Evolutionary conservation across 2,888 invertebrate genomes (phyloP).

Genomic region (Cryptocephalus primarius): DNA sequence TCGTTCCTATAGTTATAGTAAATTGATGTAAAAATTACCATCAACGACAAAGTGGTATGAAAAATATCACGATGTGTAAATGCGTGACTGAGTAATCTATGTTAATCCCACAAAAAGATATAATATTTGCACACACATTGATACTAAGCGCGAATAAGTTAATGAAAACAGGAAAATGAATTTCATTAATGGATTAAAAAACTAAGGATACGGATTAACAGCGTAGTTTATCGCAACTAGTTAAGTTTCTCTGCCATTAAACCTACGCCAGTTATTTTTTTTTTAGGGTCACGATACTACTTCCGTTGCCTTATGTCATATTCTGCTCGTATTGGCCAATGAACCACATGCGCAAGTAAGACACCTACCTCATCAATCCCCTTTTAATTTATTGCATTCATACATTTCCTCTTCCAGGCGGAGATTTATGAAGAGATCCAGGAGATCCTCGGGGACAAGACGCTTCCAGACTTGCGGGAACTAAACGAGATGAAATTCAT

Average conservation of each 20-base stretch:
- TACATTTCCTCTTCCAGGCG: conserved; percentile 7
- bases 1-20: too few relatives aligned
- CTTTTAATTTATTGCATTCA: not conserved
- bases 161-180: not conserved
- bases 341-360: conserved; percentile 38
- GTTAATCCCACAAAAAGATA: too few relatives aligned
- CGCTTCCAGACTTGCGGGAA: conserved; percentile 40
- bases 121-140: too few relatives aligned
- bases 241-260: too few relatives aligned
- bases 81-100: too few relatives aligned
- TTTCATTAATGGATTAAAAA: not conserved
- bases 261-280: not conserved
- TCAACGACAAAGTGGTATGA: too few relatives aligned
- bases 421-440: conserved; percentile 13
- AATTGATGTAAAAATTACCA: too few relatives aligned
- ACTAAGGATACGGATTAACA: too few relatives aligned
- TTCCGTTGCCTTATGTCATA: conserved; percentile 29
- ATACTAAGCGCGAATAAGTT: too few relatives aligned
- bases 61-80: too few relatives aligned
- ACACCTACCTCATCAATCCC: not conserved
- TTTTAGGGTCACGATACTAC: conserved; percentile 54
- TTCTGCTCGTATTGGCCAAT: conserved; percentile 22
- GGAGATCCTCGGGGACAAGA: conserved; percentile 21
- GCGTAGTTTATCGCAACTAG: too few relatives aligned
- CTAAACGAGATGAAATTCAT: conserved; percentile 50